These are phyloP conservation scores for Temnothorax curvispinosus DNA, from an alignment of 1,140 invertebrate species.

Conservation along the genomic window DNA sequence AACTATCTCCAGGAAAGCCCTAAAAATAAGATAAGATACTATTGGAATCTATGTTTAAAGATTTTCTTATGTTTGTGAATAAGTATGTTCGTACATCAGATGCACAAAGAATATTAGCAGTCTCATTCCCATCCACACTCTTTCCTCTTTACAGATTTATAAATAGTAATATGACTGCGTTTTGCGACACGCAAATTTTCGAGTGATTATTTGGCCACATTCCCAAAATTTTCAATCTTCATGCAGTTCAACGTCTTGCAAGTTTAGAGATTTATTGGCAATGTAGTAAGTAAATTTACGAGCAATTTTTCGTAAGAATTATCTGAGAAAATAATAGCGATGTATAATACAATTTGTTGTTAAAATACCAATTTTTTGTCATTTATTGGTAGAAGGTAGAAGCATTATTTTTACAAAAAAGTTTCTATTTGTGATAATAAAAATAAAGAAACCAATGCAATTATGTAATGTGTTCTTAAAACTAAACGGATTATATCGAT, in stretches of 20 bases:
- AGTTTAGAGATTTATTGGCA: not conserved
- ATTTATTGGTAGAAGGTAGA: not conserved
- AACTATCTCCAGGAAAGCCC: not conserved
- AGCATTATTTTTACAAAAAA: not conserved
- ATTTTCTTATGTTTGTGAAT: not conserved
- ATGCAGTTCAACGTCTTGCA: conserved; percentile 8
- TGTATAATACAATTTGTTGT: not conserved
- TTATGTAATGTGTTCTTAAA: not conserved
- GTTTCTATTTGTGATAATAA: not conserved
- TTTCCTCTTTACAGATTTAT: conserved; percentile 4
- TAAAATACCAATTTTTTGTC: not conserved
- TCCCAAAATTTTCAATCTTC: conserved; percentile 32
- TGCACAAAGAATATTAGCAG: not conserved
- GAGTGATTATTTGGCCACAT: conserved; percentile 29
- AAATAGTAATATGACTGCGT: conserved; percentile 39
- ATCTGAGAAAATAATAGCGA: not conserved
- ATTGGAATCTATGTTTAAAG: not conserved
- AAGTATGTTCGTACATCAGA: not conserved
- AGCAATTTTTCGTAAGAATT: not conserved
- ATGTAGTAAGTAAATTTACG: not conserved
- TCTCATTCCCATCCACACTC: not conserved
- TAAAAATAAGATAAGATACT: not conserved
- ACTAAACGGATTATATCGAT: not conserved
- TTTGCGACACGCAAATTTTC: conserved; percentile 27
- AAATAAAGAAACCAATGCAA: not conserved